Evolutionary conservation across 1,140 invertebrate genomes (phyloP).

Genomic region (Trichomalopsis sarcophagae): DNA sequence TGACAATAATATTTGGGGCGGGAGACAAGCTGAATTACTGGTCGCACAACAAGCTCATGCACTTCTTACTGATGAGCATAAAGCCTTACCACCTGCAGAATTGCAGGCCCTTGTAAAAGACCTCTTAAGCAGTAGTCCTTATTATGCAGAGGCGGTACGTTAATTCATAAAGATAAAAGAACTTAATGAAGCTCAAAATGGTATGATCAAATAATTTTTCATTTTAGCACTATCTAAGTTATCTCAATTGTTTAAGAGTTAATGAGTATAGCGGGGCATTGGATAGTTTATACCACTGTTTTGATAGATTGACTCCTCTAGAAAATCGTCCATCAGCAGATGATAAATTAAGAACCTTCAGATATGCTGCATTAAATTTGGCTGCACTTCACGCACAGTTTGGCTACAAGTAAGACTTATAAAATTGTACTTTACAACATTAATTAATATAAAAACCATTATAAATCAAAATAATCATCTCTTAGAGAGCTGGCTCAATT

Average conservation of each 20-base stretch:
- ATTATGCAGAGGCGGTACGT: constrained; percentile 87
- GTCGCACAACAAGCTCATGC: constrained; percentile 89
- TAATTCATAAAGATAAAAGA: constrained; percentile 19
- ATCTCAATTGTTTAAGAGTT: constrained; percentile 90
- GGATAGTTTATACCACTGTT: constrained; percentile 89
- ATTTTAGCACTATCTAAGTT: constrained; percentile 91
- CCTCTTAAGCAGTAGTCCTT: constrained; percentile 87
- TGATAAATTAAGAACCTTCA: constrained; percentile 84
- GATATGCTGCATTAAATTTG: constrained; percentile 93
- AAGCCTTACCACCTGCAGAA: constrained; percentile 84
- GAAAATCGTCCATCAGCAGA: constrained; percentile 76
- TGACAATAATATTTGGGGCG: constrained; percentile 81
- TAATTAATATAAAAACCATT: neutral
- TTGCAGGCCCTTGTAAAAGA: constrained; percentile 86
- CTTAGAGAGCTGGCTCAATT: constrained; percentile 84
- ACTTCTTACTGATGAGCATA: constrained; percentile 86
- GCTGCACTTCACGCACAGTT: constrained; percentile 91
- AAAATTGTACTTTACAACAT: neutral
- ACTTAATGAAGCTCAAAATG: constrained; percentile 24
- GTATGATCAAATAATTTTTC: constrained; percentile 50
- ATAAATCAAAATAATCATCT: constrained; percentile 38
- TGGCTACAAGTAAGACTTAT: constrained; percentile 83
- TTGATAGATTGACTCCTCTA: constrained; percentile 82
- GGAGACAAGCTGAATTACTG: constrained; percentile 90
- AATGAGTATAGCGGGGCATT: constrained; percentile 91